These are phyloP conservation scores for Gonocerus acuteangulatus DNA, from an alignment of 2,888 invertebrate genomes.

Conservation along the genomic window DNA sequence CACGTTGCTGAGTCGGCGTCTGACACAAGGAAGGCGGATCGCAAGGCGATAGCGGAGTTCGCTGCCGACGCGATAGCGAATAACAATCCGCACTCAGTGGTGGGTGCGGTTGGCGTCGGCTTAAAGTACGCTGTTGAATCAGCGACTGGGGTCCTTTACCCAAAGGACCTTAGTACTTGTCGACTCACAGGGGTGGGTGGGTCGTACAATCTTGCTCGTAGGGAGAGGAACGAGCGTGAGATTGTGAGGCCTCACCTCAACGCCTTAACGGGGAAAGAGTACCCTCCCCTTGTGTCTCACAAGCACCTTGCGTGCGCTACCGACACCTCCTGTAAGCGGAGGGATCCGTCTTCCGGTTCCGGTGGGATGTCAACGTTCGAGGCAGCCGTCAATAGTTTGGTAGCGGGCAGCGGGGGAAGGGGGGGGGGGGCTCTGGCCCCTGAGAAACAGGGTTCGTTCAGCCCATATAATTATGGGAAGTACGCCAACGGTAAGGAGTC, in stretches of 20 bases:
- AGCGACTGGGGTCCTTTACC: background rate
- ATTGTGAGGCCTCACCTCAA: background rate
- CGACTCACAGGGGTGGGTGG: slow-evolving; percentile 1
- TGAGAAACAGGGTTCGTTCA: background rate
- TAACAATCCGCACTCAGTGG: slow-evolving; percentile 11
- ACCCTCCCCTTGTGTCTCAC: slow-evolving; percentile 37
- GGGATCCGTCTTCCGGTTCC: no score
- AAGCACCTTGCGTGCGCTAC: background rate
- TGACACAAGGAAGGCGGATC: slow-evolving; percentile 12
- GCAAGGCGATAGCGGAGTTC: slow-evolving; percentile 16
- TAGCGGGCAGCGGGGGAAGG: background rate
- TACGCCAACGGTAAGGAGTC: no score
- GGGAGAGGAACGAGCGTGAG: background rate
- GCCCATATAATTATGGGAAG: no score
- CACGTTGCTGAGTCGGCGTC: background rate
- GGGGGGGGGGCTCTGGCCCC: background rate
- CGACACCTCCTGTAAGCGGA: no score
- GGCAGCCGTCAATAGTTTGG: background rate
- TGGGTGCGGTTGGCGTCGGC: background rate
- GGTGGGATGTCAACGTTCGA: background rate
- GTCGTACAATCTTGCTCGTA: background rate
- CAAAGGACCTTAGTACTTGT: background rate
- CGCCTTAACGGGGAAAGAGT: slow-evolving; percentile 40
- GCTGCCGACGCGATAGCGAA: slow-evolving; percentile 4
- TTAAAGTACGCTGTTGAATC: background rate